These are phyloP conservation scores for Orientallactaga sibirica DNA, from an alignment of 2,797 vertebrate species.

Conservation along the genomic window DNA sequence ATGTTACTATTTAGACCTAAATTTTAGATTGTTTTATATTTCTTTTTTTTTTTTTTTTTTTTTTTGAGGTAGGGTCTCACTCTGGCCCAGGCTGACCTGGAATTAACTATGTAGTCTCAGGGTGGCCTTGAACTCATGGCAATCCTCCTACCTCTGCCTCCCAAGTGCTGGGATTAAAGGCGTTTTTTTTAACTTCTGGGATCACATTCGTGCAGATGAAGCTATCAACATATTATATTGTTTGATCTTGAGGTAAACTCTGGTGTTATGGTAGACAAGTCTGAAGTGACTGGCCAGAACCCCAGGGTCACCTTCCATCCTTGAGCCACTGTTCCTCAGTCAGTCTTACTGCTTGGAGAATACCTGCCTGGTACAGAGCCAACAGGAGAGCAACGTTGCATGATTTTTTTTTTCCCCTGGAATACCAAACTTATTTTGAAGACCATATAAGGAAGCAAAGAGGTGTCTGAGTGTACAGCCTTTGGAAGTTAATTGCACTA, in stretches of 20 bases:
- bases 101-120: too few relatives aligned
- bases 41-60: neutral
- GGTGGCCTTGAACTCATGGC: too few relatives aligned
- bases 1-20: slow-evolving; percentile 29
- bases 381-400: neutral
- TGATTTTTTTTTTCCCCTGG: neutral
- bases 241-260: neutral
- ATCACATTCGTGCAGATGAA: neutral
- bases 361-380: neutral
- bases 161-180: too few relatives aligned
- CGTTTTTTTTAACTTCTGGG: neutral
- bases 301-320: neutral
- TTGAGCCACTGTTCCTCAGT: neutral
- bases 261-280: neutral
- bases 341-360: neutral
- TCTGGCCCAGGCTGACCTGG: too few relatives aligned
- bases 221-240: neutral
- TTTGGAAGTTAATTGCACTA: too few relatives aligned
- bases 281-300: neutral
- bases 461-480: too few relatives aligned
- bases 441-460: neutral
- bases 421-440: neutral
- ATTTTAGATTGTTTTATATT: neutral
- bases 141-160: too few relatives aligned
- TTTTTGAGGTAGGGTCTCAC: neutral